Percentiles rank a stretch among this genome's conserved stretches.
These are phyloP conservation scores for Chrysina gloriosa DNA, from an alignment of 2,888 invertebrate species.

Conservation along the genomic window DNA sequence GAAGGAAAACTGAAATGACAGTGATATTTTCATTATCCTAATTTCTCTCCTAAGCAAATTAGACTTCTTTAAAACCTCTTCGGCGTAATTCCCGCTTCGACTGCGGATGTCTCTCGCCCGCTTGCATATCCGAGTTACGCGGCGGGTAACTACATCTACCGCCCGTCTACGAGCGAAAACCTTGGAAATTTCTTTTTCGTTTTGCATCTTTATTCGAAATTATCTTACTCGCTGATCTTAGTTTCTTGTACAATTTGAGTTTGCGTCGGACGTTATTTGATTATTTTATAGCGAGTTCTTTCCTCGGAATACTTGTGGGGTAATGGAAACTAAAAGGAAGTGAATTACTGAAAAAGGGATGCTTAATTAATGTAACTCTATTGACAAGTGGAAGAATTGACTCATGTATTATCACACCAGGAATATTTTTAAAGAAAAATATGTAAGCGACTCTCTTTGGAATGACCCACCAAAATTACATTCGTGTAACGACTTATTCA, in stretches of 20 bases:
- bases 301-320: background rate
- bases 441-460: too few species aligned
- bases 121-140: background rate
- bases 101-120: background rate
- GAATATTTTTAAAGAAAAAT: too few species aligned
- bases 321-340: too few species aligned
- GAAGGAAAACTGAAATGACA: slow-evolving; percentile 56
- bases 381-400: too few species aligned
- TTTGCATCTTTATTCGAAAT: slow-evolving; percentile 50
- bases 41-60: slow-evolving; percentile 59
- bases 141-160: background rate
- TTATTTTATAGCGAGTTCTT: slow-evolving; percentile 5
- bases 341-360: too few species aligned
- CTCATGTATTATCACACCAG: too few species aligned
- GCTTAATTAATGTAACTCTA: too few species aligned
- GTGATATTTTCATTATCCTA: slow-evolving; percentile 62
- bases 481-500: too few species aligned
- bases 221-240: slow-evolving; percentile 40
- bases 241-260: slow-evolving; percentile 17
- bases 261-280: background rate
- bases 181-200: slow-evolving; percentile 44
- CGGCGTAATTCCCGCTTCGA: slow-evolving; percentile 34
- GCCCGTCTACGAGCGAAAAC: slow-evolving; percentile 26
- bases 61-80: slow-evolving; percentile 52
- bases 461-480: too few species aligned